Evolutionary conservation across 2,113 vertebrate genomes (phyloP), one percentile per base, ranked within the genome.

Genomic region (Thinocorus orbignyianus): DNA sequence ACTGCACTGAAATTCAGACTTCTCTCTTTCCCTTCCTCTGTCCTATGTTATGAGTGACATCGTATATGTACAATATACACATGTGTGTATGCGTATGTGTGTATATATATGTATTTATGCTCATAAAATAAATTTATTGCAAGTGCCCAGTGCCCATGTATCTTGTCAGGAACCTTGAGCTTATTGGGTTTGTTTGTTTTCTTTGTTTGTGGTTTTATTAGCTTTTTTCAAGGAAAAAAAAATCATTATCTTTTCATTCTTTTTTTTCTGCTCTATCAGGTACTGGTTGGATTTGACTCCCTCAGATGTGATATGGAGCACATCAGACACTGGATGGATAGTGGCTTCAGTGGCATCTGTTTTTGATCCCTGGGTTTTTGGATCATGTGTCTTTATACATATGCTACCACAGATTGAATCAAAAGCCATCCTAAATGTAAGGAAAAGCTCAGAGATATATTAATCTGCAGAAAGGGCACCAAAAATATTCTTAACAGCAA

Each of bases 301-400:
- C 2, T 88, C 95, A 17, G 96, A 98, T 5, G 3, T 97, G 16
- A 10, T 98, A 35, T 99, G 98, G 99, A 98, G 97, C 92, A 86
- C 97, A 31, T 97, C 98, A 41, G 99, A 99, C 91, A 98, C 98
- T 5, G 98, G 98, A 66, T 99, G 99, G 99, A 95, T 98, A 77
- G 11, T 99, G 44, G 90, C 97, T 52, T 16, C 94, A 5, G 2
- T 98, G 78, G 95, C 96, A 12, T 88, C 90, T 49, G 17, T 98
- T n/a, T 76, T 98, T 60, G 96, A 98, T 35, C 97, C 98, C 11
- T 99, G 99, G 99, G 92, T 94, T 79, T 97, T 98, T 23, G 99
- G 99, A 20, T 94, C 97, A 1, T 98, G 98, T 19, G 2, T 98
- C 61, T 99, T 99, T 94, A 37, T 95, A 41, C 98, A 98, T 85